Percentiles rank a stretch among this genome's conserved stretches.
Evolutionary conservation across 2,797 vertebrate species (phyloP).

Genomic region (Spatula versicolor): DNA sequence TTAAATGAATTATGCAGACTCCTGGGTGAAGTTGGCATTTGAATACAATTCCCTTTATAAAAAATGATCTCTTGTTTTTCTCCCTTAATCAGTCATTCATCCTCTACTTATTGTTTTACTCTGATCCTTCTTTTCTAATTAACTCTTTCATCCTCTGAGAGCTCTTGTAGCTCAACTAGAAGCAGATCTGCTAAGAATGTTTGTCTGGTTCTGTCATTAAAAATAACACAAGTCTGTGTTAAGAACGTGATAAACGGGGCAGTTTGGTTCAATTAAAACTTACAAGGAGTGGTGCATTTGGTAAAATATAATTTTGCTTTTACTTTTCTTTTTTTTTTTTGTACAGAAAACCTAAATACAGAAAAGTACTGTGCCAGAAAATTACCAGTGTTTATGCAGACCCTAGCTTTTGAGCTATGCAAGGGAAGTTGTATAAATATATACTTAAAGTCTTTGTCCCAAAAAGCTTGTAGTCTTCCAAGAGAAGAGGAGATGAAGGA

Average conservation of each 20-base stretch:
- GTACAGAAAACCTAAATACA: background rate
- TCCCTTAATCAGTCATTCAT: conserved; percentile 13
- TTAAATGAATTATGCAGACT: conserved; percentile 41
- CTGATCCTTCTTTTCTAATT: conserved; percentile 25
- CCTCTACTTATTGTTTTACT: background rate
- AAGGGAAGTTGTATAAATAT: background rate
- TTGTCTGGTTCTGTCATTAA: background rate
- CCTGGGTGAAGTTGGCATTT: conserved; percentile 22
- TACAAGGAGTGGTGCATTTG: background rate
- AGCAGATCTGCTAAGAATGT: background rate
- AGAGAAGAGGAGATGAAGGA: background rate
- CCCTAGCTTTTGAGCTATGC: background rate
- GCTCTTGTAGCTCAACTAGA: background rate
- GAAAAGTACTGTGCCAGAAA: background rate
- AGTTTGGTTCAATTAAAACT: background rate
- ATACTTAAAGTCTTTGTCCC: too few relatives aligned
- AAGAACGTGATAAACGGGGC: background rate
- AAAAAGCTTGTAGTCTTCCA: background rate
- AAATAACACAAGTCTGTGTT: background rate
- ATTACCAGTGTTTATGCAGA: background rate
- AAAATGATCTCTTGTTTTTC: conserved; percentile 18
- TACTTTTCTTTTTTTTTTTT: background rate
- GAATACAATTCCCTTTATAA: conserved; percentile 45
- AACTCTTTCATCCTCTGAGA: conserved; percentile 20
- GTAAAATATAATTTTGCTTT: background rate